Conservation (phyloP, 2,888 invertebrate species). For the Drosophila planitibia region DNA sequence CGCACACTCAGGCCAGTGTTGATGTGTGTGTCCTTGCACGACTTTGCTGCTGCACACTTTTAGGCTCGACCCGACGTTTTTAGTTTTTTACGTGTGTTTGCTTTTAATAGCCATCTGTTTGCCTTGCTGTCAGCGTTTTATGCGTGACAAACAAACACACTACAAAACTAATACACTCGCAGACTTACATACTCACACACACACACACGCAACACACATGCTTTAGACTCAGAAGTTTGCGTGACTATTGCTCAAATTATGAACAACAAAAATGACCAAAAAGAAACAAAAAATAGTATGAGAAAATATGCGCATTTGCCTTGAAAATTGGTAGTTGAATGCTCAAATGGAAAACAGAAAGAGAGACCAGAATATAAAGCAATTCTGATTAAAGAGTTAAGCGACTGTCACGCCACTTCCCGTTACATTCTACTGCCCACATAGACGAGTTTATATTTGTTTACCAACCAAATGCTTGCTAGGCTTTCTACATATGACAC, state of each 20-base stretch:
- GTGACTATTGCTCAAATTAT: slow-evolving; percentile 68
- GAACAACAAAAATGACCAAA: slow-evolving; percentile 14
- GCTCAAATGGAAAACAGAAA: slow-evolving; percentile 5
- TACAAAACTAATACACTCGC: not conserved
- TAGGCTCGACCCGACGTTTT: slow-evolving; percentile 58
- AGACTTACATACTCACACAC: slow-evolving; percentile 10
- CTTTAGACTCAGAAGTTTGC: slow-evolving; percentile 58
- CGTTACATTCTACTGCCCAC: slow-evolving; percentile 10
- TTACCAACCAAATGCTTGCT: slow-evolving; percentile 58
- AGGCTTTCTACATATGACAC: slow-evolving; percentile 29
- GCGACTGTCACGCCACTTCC: slow-evolving; percentile 67
- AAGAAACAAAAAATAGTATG: slow-evolving; percentile 32
- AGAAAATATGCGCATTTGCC: slow-evolving; percentile 53
- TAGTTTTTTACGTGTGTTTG: slow-evolving; percentile 73
- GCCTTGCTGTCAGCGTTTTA: slow-evolving; percentile 74
- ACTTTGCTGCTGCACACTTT: slow-evolving; percentile 64
- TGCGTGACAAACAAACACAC: slow-evolving; percentile 68
- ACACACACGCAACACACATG: slow-evolving; percentile 26
- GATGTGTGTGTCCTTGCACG: slow-evolving; percentile 70
- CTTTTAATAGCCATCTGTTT: slow-evolving; percentile 78
- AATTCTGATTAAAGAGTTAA: slow-evolving; percentile 77
- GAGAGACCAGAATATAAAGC: slow-evolving; percentile 19
- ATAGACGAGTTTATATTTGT: slow-evolving; percentile 26
- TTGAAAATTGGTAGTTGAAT: slow-evolving; percentile 50
- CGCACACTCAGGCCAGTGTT: slow-evolving; percentile 11